phyloP scores from a whole-genome alignment of 2,888 invertebrate species.

The Orgyia antiqua region DNA sequence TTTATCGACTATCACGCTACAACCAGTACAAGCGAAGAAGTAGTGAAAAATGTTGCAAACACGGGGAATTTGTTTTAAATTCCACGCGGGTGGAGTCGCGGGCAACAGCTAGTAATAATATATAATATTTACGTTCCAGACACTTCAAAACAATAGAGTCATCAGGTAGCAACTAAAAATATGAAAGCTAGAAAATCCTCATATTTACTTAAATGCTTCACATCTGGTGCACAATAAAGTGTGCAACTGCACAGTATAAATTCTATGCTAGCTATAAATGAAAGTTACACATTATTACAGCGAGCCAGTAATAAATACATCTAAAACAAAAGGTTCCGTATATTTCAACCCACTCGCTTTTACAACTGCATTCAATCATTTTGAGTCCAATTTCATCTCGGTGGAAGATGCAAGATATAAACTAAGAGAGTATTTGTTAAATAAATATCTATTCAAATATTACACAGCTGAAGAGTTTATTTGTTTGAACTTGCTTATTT shows the following conservation, averaged over 20 bases:
- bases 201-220: slow-evolving; percentile 11
- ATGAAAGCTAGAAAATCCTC: slow-evolving; percentile 8
- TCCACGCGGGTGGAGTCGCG: too few relatives aligned
- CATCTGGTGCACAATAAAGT: slow-evolving; percentile 14
- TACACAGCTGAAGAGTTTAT: too few relatives aligned
- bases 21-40: too few relatives aligned
- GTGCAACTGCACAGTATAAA: slow-evolving; percentile 17
- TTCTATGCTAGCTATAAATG: slow-evolving; percentile 23
- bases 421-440: slow-evolving; percentile 29
- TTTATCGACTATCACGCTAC: too few relatives aligned
- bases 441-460: too few relatives aligned
- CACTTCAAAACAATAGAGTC: slow-evolving; percentile 1
- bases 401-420: slow-evolving; percentile 25
- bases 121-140: too few relatives aligned
- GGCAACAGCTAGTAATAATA: too few relatives aligned
- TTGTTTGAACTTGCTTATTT: too few relatives aligned
- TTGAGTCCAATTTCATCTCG: slow-evolving; percentile 63
- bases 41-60: too few relatives aligned
- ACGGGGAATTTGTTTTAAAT: too few relatives aligned
- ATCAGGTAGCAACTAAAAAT: slow-evolving; percentile 5
- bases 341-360: slow-evolving; percentile 60
- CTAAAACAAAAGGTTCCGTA: slow-evolving; percentile 46
- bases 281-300: slow-evolving; percentile 32
- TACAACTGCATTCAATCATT: slow-evolving; percentile 75
- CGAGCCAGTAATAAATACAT: slow-evolving; percentile 36